Evolutionary conservation across 2,797 vertebrate genomes (phyloP).

Genomic region (Lophius americanus): DNA sequence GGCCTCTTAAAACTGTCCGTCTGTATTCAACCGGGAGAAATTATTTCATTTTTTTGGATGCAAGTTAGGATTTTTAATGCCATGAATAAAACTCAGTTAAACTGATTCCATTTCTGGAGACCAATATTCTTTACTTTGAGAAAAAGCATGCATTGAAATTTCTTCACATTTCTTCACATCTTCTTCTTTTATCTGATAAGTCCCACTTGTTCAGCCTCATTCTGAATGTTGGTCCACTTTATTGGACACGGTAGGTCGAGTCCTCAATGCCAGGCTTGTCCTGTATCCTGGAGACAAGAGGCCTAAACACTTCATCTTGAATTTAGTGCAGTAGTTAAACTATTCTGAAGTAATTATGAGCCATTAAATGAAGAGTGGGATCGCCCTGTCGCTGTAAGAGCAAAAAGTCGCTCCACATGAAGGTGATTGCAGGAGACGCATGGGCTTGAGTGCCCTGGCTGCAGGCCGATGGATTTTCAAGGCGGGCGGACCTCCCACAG

Average conservation of each 20-base stretch:
- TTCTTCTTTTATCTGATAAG: constrained; percentile 33
- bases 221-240: constrained; percentile 15
- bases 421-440: constrained; percentile 71
- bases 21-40: constrained; percentile 56
- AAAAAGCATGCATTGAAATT: constrained; percentile 31
- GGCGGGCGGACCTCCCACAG: constrained; percentile 58
- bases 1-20: constrained; percentile 69
- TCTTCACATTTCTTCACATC: constrained; percentile 26
- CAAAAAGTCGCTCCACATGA: constrained; percentile 76
- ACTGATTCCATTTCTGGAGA: constrained; percentile 57
- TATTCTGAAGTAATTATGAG: constrained; percentile 75
- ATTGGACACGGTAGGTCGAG: constrained; percentile 25
- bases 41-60: constrained; percentile 55
- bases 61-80: constrained; percentile 46
- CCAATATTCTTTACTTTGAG: constrained; percentile 54
- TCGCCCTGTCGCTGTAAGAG: constrained; percentile 65
- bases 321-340: constrained; percentile 70
- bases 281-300: constrained; percentile 66
- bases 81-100: constrained; percentile 52
- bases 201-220: constrained; percentile 42
- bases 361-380: constrained; percentile 73
- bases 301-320: constrained; percentile 73
- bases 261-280: constrained; percentile 26
- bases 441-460: constrained; percentile 52
- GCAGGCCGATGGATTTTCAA: constrained; percentile 50